Conservation (phyloP, 2,797 vertebrate species). For the Peromyscus aztecus region DNA sequence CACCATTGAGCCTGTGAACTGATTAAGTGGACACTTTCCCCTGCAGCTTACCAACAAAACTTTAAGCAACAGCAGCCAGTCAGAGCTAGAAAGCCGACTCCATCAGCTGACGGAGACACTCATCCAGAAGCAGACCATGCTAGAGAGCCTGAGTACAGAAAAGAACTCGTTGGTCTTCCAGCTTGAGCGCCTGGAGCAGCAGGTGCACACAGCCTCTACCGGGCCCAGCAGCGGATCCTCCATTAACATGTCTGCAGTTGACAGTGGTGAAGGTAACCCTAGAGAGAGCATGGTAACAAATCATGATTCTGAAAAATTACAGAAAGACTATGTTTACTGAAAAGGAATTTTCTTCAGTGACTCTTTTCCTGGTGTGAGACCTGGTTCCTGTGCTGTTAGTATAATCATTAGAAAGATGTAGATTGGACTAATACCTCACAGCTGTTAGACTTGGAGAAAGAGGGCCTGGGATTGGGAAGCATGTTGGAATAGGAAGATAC, state of each 20-base stretch:
- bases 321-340: slow-evolving; percentile 18
- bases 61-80: slow-evolving; percentile 95
- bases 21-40: slow-evolving; percentile 16
- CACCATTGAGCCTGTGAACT: not conserved
- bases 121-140: slow-evolving; percentile 99
- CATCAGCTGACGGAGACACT: slow-evolving; percentile 98
- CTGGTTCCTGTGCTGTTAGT: not conserved
- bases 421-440: not conserved
- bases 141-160: slow-evolving; percentile 97
- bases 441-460: not conserved
- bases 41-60: slow-evolving; percentile 97
- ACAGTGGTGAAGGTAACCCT: slow-evolving; percentile 91
- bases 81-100: slow-evolving; percentile 96
- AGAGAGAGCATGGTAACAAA: not conserved
- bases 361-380: not conserved
- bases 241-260: slow-evolving; percentile 94
- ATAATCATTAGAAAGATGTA: not conserved
- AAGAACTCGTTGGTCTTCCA: slow-evolving; percentile 98
- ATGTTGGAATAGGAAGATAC: not conserved
- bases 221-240: slow-evolving; percentile 89
- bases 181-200: slow-evolving; percentile 96
- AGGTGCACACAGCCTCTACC: slow-evolving; percentile 92
- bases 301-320: not conserved
- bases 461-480: not conserved
- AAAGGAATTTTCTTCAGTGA: not conserved